Base-by-base conservation (phyloP, 2,113 vertebrate genomes). In the Elachura formosa region DNA sequence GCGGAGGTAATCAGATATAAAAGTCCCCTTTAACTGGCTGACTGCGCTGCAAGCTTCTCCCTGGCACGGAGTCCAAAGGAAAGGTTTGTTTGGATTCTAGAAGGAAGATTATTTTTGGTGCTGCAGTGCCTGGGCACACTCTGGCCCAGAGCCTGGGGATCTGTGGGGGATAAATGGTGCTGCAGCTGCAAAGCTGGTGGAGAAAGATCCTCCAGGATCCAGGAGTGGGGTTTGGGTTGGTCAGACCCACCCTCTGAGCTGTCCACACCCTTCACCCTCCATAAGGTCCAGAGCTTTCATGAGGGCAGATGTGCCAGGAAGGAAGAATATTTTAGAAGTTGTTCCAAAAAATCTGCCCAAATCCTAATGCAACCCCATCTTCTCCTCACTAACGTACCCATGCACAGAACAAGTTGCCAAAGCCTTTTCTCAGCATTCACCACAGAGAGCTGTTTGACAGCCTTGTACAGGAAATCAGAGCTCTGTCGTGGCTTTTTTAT, bases 391-490 rank as follows among this genome's bases (percentile, higher is more conserved):
- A 29, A 46, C 0, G 0, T 20, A 41, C 69, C 58, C 69, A 0
- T 17, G 33, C 29, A 5, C 62, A 31, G 76, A 84, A 21, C 68
- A 80, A 81, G 93, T 49, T n/a, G 74, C 89, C 95, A 87, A 87
- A 93, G 64, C 48, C 31, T 91, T 87, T 91, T 69, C 21, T 28
- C 49, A 81, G 94, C 89, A 97, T 96, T 97, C 93, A 96, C 91
- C 93, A 82, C 87, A 89, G 97, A 88, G 64, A 77, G 55, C 69
- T 55, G 68, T 93, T 95, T 96, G 95, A 96, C 94, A 95, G 80
- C 80, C 96, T 96, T 93, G 94, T 94, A 95, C 94, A 96, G 94
- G 86, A 98, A 97, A 96, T 91, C 41, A 3, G 87, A 97, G 87
- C 86, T 95, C 59, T 94, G 81, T 71, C 31, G 45, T 11, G 31